Evolutionary conservation across 1,140 invertebrate species (phyloP), one percentile per base, ranked within the genome.

Genomic region (Pseudomyrmex pallidus): DNA sequence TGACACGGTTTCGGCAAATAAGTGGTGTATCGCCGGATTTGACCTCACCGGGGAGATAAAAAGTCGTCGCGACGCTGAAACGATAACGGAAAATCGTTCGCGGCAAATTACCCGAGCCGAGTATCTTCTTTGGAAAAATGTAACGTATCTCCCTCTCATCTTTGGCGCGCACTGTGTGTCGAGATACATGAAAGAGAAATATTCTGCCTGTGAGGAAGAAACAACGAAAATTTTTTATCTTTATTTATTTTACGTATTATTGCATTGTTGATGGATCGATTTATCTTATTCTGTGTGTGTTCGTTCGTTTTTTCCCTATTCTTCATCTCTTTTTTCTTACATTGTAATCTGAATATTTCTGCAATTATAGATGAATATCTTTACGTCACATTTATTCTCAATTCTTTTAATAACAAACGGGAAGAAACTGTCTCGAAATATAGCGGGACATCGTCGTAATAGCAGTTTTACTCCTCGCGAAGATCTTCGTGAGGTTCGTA

Each of bases 111-210:
- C 17, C 5, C 52, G n/a, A 72, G 52, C 2, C 13, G 13, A 35
- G 35, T 22, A 59, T 73, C 44, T 46, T 73, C 25, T 25, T 25
- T 44, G 56, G 17, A 17, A 59, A 73, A 73, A 73, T 7, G n/a
- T 13, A 12, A 8, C 12, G 17, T 9, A 48, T 73, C 44, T 73
- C 2, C 5, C 7, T 54, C 13, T 68, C 61, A 15, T 35, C 35
- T 35, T 35, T 5, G 35, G 35, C 46, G 66, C 7, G 10, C 3
- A 20, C 20, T 22, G 1, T 22, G 0, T 12, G 70, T 10, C 56
- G 35, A 48, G 13, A 73, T 73, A 61, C 8, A 44, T 46, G 56
- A 73, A 35, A 35, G 44, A 44, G 8, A 59, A 59, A 73, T 72
- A 72, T 57, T 44, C 54, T 8, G 10, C 44, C 10, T 67, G 7